phyloP scores from a whole-genome alignment of 2,797 vertebrate genomes.

The Carduelis carduelis region DNA sequence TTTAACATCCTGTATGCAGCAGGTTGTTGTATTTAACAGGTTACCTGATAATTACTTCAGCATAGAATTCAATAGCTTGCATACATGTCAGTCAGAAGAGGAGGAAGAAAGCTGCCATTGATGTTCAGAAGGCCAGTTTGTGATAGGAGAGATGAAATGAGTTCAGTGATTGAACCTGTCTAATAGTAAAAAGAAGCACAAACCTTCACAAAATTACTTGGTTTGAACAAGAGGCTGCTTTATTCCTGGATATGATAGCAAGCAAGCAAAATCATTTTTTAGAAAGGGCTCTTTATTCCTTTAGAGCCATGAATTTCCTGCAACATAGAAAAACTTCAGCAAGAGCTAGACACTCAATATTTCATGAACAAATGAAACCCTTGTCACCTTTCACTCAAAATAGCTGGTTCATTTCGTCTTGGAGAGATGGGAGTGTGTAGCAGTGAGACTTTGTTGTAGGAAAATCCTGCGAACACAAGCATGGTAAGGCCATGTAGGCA shows the following conservation, averaged over 20 bases:
- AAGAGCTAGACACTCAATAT: background rate
- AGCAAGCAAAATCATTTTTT: background rate
- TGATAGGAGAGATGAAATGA: background rate
- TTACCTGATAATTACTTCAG: background rate
- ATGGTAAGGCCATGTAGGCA: background rate
- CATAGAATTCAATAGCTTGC: background rate
- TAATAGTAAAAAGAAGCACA: background rate
- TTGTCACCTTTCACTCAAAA: background rate
- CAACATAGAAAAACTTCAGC: background rate
- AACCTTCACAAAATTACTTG: background rate
- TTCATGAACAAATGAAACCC: background rate
- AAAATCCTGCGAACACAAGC: background rate
- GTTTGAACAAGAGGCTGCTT: background rate
- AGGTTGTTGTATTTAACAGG: background rate
- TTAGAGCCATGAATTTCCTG: background rate
- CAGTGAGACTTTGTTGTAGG: background rate
- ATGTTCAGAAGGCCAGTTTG: background rate
- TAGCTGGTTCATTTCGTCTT: background rate
- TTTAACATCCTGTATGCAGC: background rate
- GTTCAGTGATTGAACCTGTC: background rate
- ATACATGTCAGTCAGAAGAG: background rate
- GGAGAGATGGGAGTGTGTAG: background rate
- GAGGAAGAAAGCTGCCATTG: background rate
- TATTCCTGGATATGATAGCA: background rate
- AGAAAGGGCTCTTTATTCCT: background rate